Evolutionary conservation across 1,140 invertebrate species (phyloP).

Genomic region (Pygmarrhopalites habei): DNA sequence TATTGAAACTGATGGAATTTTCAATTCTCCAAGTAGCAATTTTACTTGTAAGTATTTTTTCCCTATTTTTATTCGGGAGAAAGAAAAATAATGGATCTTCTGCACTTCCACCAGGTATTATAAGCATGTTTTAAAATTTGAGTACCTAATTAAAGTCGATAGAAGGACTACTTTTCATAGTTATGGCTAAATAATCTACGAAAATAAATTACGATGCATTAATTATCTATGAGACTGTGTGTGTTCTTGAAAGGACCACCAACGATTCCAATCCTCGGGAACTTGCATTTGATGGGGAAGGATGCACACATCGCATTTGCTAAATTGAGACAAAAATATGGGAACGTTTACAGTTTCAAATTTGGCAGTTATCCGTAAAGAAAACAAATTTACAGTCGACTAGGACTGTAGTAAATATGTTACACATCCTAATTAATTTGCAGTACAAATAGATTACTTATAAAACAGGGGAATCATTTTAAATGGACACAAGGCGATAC

Average conservation of each 20-base stretch:
- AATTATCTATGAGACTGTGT: too few species aligned
- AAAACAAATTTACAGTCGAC: background rate
- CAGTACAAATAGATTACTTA: background rate
- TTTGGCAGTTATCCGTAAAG: conserved; percentile 4
- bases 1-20: too few species aligned
- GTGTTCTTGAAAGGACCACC: background rate
- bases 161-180: too few species aligned
- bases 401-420: background rate
- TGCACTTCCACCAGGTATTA: too few species aligned
- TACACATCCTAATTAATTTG: background rate
- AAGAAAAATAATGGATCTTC: too few species aligned
- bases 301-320: background rate
- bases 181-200: too few species aligned
- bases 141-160: too few species aligned
- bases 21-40: too few species aligned
- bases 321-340: conserved; percentile 12
- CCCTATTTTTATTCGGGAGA: too few species aligned
- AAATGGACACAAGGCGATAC: conserved; percentile 3
- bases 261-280: background rate
- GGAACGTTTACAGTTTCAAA: conserved; percentile 7
- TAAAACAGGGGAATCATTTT: conserved; percentile 1
- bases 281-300: conserved; percentile 2
- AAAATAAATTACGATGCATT: too few species aligned
- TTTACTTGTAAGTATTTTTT: too few species aligned
- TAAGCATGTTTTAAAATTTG: too few species aligned